Conservation (phyloP, 2,797 vertebrate genomes). For the Discoglossus pictus region DNA sequence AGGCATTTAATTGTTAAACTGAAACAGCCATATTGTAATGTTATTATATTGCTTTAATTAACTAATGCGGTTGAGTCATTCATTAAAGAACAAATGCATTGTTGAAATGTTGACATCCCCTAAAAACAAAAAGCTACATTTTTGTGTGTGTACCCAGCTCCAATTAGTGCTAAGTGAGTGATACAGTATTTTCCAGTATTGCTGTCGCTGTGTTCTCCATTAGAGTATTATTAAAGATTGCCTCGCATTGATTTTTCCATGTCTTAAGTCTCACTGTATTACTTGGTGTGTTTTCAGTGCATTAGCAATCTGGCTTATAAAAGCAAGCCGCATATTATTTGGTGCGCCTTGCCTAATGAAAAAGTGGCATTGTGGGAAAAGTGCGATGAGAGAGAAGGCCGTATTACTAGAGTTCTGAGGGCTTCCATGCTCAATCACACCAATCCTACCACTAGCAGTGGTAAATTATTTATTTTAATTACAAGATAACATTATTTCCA, state of each 20-base stretch:
- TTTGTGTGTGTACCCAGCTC: slow-evolving; percentile 66
- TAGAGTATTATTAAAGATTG: slow-evolving; percentile 77
- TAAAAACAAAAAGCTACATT: slow-evolving; percentile 70
- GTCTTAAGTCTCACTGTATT: slow-evolving; percentile 61
- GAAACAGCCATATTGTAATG: slow-evolving; percentile 67
- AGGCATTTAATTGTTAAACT: slow-evolving; percentile 74
- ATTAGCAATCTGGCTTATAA: slow-evolving; percentile 51
- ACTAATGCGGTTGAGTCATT: slow-evolving; percentile 61
- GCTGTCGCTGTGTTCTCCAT: slow-evolving; percentile 73
- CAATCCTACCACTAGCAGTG: too few species aligned
- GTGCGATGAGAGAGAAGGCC: background rate
- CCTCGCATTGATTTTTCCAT: slow-evolving; percentile 69
- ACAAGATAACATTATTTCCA: too few species aligned
- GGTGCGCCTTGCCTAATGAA: slow-evolving; percentile 54
- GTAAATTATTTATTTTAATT: too few species aligned
- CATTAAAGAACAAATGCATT: slow-evolving; percentile 69
- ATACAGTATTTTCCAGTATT: slow-evolving; percentile 69
- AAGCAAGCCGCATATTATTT: slow-evolving; percentile 41
- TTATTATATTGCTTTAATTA: slow-evolving; percentile 64
- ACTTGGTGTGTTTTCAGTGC: slow-evolving; percentile 62
- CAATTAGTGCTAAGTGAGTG: slow-evolving; percentile 69
- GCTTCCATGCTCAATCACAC: too few species aligned
- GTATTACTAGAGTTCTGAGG: too few species aligned
- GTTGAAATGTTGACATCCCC: slow-evolving; percentile 69
- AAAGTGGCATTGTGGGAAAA: slow-evolving; percentile 49